Evolutionary conservation across 2,113 vertebrate genomes (phyloP).

Genomic region (Oxygymnocypris stewartii): DNA sequence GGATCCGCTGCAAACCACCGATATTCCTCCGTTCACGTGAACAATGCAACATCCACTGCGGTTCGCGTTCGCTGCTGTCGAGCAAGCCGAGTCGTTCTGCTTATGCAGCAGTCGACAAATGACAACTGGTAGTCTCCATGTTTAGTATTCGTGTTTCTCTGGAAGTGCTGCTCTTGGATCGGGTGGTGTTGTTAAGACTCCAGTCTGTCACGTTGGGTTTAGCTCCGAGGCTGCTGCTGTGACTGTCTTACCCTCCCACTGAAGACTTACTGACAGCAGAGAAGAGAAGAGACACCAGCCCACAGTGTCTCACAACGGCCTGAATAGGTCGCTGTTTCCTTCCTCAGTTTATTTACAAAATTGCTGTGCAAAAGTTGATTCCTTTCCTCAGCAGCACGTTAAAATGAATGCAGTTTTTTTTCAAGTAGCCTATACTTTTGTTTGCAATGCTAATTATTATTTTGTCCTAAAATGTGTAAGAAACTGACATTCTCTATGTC

Average conservation of each 20-base stretch:
- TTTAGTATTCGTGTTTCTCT: background rate
- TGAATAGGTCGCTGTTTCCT: conserved; percentile 43
- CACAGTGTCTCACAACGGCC: background rate
- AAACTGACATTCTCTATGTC: background rate
- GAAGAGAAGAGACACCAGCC: conserved; percentile 32
- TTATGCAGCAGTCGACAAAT: conserved; percentile 3
- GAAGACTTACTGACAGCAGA: conserved; percentile 44
- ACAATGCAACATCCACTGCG: conserved; percentile 48
- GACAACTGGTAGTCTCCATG: background rate
- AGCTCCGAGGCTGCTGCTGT: conserved; percentile 34
- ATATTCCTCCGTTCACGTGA: conserved; percentile 28
- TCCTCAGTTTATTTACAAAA: background rate
- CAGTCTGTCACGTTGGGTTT: conserved; percentile 53
- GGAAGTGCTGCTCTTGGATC: conserved; percentile 12
- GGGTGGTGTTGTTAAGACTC: conserved; percentile 34
- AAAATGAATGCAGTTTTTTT: background rate
- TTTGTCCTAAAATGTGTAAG: background rate
- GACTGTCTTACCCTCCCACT: conserved; percentile 37
- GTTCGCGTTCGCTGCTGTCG: conserved; percentile 11
- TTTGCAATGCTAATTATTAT: background rate
- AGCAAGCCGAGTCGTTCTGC: background rate
- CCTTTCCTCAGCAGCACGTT: background rate
- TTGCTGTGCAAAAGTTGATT: background rate
- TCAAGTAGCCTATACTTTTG: background rate
- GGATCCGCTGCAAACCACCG: conserved; percentile 3